Base-by-base conservation (phyloP, 2,888 invertebrate genomes). In the Julus scanicus region DNA sequence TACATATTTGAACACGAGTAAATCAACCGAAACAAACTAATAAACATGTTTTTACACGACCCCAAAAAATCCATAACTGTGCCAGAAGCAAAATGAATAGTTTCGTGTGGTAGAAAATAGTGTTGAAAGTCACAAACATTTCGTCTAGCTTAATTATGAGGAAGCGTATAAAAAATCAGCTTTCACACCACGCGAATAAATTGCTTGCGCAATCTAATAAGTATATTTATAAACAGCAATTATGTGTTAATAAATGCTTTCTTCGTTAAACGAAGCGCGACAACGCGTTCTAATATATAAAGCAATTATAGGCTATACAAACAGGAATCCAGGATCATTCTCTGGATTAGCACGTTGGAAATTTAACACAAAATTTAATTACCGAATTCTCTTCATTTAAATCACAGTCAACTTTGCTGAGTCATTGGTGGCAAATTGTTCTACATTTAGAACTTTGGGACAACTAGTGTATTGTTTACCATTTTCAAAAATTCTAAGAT, bases 241-340 rank as follows among this genome's bases (percentile, higher is more conserved):
- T 71, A 71, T 29, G 71, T 71, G 71, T 71, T 71, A 71, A 71
- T 71, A 29, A 63, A 63, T 63, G 63, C 20, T 63, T 20, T 63
- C 63, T 63, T 6, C 63, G 63, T 5, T 63, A 20, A 63, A 63
- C 63, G 20, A 63, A 20, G n/a, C 71, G 11, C 71, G 71, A 71
- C 71, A 29, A 29, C 29, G 71, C 29, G 11, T 9, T 71, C 71
- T 71, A 29, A 71, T 20, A 29, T 71, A 71, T 71, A 71, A 71
- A 71, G 71, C 71, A 71, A 71, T 71, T 71, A 44, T 44, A 71
- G 29, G 29, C 29, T 29, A 71, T 11, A 71, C 9, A 20, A 71
- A 71, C 71, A 71, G 71, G 71, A 29, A 71, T 8, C 11, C 2
- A 71, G 29, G 71, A 11, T 71, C 71, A 71, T 71, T 29, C 29